phyloP scores from a whole-genome alignment of 2,113 vertebrate species.

The Herpetotheres cachinnans region DNA sequence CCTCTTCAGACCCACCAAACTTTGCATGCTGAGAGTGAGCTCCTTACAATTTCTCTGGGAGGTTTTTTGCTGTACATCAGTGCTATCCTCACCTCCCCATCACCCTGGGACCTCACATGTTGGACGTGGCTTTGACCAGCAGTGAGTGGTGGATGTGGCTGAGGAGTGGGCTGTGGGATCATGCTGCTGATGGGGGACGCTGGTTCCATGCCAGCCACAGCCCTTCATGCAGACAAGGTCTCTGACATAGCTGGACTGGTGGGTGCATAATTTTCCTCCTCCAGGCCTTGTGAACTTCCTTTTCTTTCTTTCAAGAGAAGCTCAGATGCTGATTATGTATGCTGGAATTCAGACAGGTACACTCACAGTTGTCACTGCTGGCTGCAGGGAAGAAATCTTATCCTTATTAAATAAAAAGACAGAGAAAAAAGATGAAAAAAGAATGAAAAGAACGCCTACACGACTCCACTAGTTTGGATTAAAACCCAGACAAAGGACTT shows the following conservation, averaged over 20 bases:
- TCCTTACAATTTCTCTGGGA: neutral
- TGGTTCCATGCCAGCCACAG: neutral
- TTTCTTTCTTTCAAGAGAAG: neutral
- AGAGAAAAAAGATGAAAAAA: neutral
- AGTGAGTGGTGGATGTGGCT: neutral
- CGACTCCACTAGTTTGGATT: neutral
- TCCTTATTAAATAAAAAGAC: neutral
- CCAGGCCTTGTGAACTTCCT: neutral
- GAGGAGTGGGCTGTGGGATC: neutral
- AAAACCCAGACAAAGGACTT: slow-evolving; percentile 10
- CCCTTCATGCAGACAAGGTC: neutral
- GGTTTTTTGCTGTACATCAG: accelerated
- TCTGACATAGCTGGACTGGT: neutral
- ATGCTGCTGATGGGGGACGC: neutral
- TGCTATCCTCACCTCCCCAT: neutral
- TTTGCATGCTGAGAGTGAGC: neutral
- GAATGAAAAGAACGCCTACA: neutral
- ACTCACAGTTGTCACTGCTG: neutral
- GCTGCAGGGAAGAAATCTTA: neutral
- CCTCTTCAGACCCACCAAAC: neutral
- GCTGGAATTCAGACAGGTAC: neutral
- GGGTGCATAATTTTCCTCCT: neutral
- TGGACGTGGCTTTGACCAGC: neutral
- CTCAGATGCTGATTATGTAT: neutral
- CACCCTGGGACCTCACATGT: neutral